Evolutionary conservation across 53 echinoderm and acorn worm species (phyloP), one percentile per base, ranked within the genome.

Genomic region (Stichopus horrens): DNA sequence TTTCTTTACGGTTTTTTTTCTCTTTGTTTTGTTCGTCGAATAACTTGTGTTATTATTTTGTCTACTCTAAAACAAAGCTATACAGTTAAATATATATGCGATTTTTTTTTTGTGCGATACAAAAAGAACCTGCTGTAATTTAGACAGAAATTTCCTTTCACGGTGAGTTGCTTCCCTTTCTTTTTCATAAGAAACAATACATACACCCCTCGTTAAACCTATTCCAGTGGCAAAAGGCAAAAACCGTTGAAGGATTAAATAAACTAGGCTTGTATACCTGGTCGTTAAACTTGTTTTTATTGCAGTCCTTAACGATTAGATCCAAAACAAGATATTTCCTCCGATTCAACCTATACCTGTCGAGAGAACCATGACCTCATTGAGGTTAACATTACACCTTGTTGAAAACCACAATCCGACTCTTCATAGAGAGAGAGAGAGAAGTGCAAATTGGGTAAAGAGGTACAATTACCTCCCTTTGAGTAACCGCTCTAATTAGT

Each of bases 301-400:
- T 81, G 53, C 58, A 8, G 57, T 81, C 6, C 57, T 56, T 18
- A n/a, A 71, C 57, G 81, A 81, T 56, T 81, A 56, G 57, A 56
- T 81, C n/a, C 56, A 81, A 81, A 81, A 81, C 81, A 81, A 81
- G 55, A 20, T 81, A 81, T 81, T 81, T 81, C 81, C 81, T 79
- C 56, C 80, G 9, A n/a, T 56, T n/a, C 37, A 37, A 37, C 14
- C 58, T 57, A 55, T 56, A 58, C 56, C 58, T 58, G 81, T 58
- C 58, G 23, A 81, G 21, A 21, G 81, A 18, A 71, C 58, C 13
- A 7, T 81, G 81, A 81, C 81, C 81, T 81, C 57, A 81, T 81
- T 58, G 23, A 58, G 81, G 81, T 81, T 81, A 81, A 56, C 9
- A 54, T 58, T 9, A 75, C 19, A 13, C 71, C 71, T 71, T 81